Evolutionary conservation across 2,113 vertebrate species (phyloP).

Genomic region (Poicephalus gulielmi): DNA sequence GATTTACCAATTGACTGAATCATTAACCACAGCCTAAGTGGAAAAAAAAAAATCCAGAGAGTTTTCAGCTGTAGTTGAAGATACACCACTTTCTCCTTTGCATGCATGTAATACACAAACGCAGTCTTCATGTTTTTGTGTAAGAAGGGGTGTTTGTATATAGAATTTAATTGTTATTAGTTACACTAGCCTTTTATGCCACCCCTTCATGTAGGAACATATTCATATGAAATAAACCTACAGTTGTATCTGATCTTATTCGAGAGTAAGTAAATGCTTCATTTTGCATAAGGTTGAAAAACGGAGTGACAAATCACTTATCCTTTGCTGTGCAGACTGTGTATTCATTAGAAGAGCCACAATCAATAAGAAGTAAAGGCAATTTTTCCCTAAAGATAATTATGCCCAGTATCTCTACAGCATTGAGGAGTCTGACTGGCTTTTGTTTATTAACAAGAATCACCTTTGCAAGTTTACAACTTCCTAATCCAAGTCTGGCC

Average conservation of each 20-base stretch:
- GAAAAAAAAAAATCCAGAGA: neutral
- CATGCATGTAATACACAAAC: accelerated
- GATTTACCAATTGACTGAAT: neutral
- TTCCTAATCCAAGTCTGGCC: neutral
- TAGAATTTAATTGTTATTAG: neutral
- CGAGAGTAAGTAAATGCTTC: neutral
- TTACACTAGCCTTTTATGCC: neutral
- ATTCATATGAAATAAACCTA: neutral
- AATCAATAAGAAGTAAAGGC: conserved; percentile 28
- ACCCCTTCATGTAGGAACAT: neutral
- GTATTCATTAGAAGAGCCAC: neutral
- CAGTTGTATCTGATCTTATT: neutral
- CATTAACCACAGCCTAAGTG: neutral
- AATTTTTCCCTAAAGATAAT: conserved; percentile 6
- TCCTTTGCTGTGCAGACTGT: neutral
- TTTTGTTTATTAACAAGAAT: neutral
- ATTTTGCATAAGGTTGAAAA: neutral
- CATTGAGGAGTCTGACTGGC: neutral
- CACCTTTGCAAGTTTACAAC: neutral
- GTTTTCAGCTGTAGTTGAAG: neutral
- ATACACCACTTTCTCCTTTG: neutral
- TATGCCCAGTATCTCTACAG: neutral
- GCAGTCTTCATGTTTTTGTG: neutral
- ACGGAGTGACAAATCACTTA: conserved; percentile 6
- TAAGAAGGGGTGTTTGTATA: neutral